Evolutionary conservation across 2,797 vertebrate genomes (phyloP), one percentile per base, ranked within the genome.

Genomic region (Natrix natrix): DNA sequence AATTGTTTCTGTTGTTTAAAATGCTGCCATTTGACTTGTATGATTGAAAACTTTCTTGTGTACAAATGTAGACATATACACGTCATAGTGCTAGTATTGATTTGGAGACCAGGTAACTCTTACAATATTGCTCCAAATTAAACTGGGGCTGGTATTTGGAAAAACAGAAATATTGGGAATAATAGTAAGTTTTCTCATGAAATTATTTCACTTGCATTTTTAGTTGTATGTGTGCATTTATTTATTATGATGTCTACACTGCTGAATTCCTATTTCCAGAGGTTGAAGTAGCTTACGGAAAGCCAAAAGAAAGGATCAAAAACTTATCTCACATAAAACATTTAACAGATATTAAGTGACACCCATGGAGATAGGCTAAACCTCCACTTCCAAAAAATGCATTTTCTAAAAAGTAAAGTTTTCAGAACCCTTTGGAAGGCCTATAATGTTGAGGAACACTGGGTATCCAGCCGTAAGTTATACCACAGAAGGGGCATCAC

Each of bases 1-100:
- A 86, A 88, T 92, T 90, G 22, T 91, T n/a, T 59, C 26, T 86
- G 91, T 54, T 8, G 83, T 90, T 94, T 90, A 91, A 52, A 56
- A 55, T 61, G 66, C 59, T 91, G 56, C 87, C 22, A 54, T 93
- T 91, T 88, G 89, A 24, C n/a, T 57, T 37, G 86, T 89, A 86
- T 87, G 20, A 32, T 37, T 55, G 14, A 28, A 0, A 0, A 89
- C 83, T 1, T 0, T 43, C 20, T 32, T n/a, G 0, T 5, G 20
- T 48, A 24, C 10, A 83, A 5, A 24, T 48, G 4, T 48, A 22
- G 8, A 48, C 20, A 78, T 24, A 83, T 78, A 43, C 74, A 43
- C 8, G 37, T 83, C 74, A 12, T 48, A 83, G 20, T 83, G 20
- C 74, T 48, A 83, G 74, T 83, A 83, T 83, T 83, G 74, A 48